Evolutionary conservation across 2,888 invertebrate genomes (phyloP), one percentile per base, ranked within the genome.

Genomic region (Campaea margaritaria): DNA sequence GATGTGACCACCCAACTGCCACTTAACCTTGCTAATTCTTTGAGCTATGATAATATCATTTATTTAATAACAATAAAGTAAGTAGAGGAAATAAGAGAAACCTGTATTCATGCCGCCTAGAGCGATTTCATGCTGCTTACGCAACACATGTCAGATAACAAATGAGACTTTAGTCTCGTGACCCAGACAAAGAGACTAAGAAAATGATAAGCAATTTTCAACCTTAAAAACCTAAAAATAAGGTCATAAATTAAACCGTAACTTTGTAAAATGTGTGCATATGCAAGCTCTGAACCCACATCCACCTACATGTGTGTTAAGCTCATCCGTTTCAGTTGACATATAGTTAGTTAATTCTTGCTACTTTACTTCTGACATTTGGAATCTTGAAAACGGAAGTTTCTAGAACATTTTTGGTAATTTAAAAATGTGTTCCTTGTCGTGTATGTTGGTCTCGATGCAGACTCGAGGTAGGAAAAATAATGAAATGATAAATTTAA

Each of bases 281-380:
- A 36, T 31, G 28, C 31, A 27, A 51, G 57, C 43, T 47, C 36
- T 28, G 43, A 42, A 53, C 46, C 46, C 27, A 47, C 46, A 21
- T 39, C 46, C 27, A 47, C 46, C 2, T 39, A 55, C 42, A 42
- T 47, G 42, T 43, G 39, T 43, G 16, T 36, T 52, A 47, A 42
- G 27, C 48, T 44, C 58, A 49, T 53, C 48, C 21, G 48, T 58
- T 47, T 36, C 9, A 41, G 39, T 48, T 41, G 58, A 53, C 48
- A 53, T 14, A 53, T 44, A 53, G 53, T 44, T 53, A 28, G 38
- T 59, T 59, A 45, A 58, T 44, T 53, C 49, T 49, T 15, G 53
- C 14, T 44, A 16, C 31, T 16, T 36, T n/a, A n/a, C n/a, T n/a
- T n/a, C n/a, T n/a, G n/a, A n/a, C n/a, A n/a, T n/a, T n/a, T n/a